Percentiles rank a stretch among this genome's conserved stretches.
These are phyloP conservation scores for Erinaceus europaeus DNA, from an alignment of 2,113 vertebrate species.

Conservation along the genomic window DNA sequence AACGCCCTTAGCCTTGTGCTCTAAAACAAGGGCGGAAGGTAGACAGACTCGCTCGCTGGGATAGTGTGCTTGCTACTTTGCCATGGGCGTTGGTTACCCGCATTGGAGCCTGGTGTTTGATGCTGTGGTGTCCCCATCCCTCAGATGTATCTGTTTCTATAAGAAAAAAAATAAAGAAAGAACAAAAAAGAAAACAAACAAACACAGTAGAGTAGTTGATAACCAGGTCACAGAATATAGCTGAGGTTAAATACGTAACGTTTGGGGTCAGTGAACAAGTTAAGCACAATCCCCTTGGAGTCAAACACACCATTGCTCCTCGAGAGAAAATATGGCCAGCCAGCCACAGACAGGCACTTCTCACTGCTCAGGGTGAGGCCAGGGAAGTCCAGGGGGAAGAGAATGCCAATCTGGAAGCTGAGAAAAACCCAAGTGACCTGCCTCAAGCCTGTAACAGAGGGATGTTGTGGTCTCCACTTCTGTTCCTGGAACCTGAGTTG, in stretches of 20 bases:
- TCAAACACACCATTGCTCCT: rapidly evolving
- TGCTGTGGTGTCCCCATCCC: too few species aligned
- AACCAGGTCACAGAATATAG: neutral
- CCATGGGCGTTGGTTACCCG: too few species aligned
- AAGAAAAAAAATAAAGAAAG: too few species aligned
- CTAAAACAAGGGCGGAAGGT: neutral
- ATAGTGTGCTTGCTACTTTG: too few species aligned
- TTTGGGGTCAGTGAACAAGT: too few species aligned
- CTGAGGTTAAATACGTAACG: neutral
- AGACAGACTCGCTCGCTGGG: too few species aligned
- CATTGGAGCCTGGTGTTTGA: too few species aligned
- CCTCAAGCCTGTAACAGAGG: neutral
- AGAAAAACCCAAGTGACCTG: neutral
- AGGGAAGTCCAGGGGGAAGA: rapidly evolving
- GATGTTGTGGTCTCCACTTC: neutral
- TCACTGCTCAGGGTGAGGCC: neutral
- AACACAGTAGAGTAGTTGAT: too few species aligned
- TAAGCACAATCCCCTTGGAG: too few species aligned
- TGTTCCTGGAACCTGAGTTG: neutral
- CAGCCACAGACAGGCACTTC: neutral
- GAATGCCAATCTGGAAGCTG: neutral
- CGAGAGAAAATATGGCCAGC: neutral
- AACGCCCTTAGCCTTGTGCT: neutral
- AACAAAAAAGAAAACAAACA: too few species aligned
- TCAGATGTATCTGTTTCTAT: too few species aligned